These are phyloP conservation scores for Octodon degus DNA, from an alignment of 2,113 vertebrate species.

Conservation along the genomic window DNA sequence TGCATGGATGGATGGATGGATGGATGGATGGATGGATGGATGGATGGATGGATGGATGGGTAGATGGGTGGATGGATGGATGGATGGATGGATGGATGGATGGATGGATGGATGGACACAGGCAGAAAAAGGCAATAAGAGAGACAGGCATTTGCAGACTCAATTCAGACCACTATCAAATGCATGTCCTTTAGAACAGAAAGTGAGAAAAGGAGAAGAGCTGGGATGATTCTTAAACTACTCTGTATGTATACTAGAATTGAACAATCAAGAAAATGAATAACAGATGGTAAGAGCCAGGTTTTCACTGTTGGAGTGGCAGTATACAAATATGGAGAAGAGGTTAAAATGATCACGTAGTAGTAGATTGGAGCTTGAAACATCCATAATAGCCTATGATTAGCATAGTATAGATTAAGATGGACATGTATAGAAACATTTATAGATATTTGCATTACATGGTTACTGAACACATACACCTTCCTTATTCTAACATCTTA, in stretches of 20 bases:
- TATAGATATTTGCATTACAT: not conserved
- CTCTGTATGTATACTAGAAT: not conserved
- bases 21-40: not conserved
- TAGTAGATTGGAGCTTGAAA: not conserved
- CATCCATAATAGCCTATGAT: not conserved
- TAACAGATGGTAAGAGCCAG: not conserved
- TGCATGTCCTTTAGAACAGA: not conserved
- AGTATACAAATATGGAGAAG: not conserved
- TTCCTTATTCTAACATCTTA: not conserved
- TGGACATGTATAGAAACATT: not conserved
- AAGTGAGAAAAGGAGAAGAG: not conserved
- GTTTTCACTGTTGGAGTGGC: constrained; percentile 15
- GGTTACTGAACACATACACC: not conserved
- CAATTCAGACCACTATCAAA: not conserved
- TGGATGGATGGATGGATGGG: not conserved
- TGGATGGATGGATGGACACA: not conserved
- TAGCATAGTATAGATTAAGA: not conserved
- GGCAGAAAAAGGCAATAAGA: not conserved
- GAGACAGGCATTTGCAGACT: not conserved
- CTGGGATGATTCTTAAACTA: not conserved
- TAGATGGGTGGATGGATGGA: not conserved
- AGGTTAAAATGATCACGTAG: not conserved
- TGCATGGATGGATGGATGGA: not conserved
- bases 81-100: not conserved
- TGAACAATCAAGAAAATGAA: constrained; percentile 43